Base-by-base conservation (phyloP, 2,113 vertebrate genomes). In the Tupaia tana region DNA sequence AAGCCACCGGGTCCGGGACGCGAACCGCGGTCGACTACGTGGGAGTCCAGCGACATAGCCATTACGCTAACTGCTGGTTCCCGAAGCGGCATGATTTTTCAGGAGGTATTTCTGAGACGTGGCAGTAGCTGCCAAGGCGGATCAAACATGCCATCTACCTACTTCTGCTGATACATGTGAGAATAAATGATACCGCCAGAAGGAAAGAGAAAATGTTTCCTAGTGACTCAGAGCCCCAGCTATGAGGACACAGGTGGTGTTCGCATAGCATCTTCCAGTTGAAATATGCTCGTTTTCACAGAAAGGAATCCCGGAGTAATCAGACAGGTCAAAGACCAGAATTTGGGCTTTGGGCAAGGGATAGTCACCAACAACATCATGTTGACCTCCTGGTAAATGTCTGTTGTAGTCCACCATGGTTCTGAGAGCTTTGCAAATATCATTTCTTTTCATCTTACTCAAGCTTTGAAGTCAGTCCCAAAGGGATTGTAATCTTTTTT, bases 81-180 rank as follows among this genome's bases (percentile, higher is more conserved):
- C n/a, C n/a, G 71, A 94, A 92, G 77, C 90, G 0, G 0, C 0
- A 2, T 82, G 84, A 64, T 94, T 97, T 93, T 77, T 95, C 59
- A 85, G 90, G 78, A 96, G 86, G 73, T 92, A 20, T 95, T 82
- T 90, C 69, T 92, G 92, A 96, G 86, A 96, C 0, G 2, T 97
- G 91, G 95, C 82, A 94, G 81, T 61, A 69, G 85, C 95, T 96
- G 93, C 87, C 97, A 97, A 92, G 93, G 64, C 58, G 96, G 87
- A 96, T 96, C 86, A 96, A 87, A 96, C 54, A 82, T 79, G 91
- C 82, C 82, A 96, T 95, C 73, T 96, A 97, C 90, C 90, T 94
- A 96, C 87, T 94, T 93, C 84, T 96, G 87, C 77, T 77, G 90
- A 91, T 93, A 91, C 95, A 96, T 90, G 87, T 92, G 90, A 96